These are phyloP conservation scores for Patella pellucida DNA, from an alignment of 2,888 invertebrate genomes.

Conservation along the genomic window DNA sequence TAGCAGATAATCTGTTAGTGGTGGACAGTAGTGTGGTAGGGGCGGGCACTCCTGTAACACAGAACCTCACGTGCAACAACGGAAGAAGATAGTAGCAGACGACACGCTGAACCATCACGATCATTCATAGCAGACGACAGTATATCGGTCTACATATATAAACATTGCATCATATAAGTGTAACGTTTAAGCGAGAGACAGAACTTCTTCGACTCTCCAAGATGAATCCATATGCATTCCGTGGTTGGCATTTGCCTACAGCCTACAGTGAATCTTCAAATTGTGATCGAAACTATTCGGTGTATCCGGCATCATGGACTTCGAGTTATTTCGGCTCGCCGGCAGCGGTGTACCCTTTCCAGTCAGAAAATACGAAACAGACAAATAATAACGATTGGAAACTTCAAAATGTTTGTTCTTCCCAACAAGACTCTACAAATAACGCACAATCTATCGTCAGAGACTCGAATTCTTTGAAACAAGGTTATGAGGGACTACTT, in stretches of 20 bases:
- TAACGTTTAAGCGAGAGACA: not conserved
- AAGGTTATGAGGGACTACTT: constrained; percentile 54
- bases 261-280: constrained; percentile 58
- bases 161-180: constrained; percentile 13
- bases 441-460: constrained; percentile 6
- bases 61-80: not conserved
- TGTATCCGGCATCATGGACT: constrained; percentile 59
- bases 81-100: not conserved
- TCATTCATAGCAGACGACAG: constrained; percentile 4
- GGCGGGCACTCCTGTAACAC: not conserved
- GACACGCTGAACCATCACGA: not conserved
- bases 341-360: constrained; percentile 56
- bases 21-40: not conserved
- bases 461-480: constrained; percentile 44
- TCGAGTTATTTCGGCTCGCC: constrained; percentile 59
- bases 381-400: constrained; percentile 57
- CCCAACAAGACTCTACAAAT: constrained; percentile 25
- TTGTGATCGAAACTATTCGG: constrained; percentile 60
- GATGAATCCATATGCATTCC: constrained; percentile 63
- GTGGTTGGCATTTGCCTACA: constrained; percentile 61
- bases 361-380: constrained; percentile 50
- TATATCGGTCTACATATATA: constrained; percentile 15
- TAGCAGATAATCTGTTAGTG: not conserved
- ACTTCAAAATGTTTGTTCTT: constrained; percentile 51
- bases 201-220: constrained; percentile 25